Evolutionary conservation across 2,113 vertebrate genomes (phyloP).

Genomic region (Sialia sialis): DNA sequence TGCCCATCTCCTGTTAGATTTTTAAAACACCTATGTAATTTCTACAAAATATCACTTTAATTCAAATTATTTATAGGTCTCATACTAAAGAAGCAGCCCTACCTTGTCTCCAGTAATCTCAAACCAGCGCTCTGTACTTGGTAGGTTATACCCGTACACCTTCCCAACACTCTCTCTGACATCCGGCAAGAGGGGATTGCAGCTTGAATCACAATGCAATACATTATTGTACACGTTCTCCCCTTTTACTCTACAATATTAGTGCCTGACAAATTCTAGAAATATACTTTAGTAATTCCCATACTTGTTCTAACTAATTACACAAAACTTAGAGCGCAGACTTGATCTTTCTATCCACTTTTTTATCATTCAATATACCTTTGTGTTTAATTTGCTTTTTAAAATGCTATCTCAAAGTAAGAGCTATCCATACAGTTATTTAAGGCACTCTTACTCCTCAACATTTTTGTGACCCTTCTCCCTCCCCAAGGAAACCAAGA

Average conservation of each 20-base stretch:
- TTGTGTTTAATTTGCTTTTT: neutral
- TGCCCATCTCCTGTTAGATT: slow-evolving; percentile 63
- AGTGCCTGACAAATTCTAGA: neutral
- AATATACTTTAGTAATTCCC: neutral
- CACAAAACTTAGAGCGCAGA: neutral
- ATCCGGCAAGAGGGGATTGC: neutral
- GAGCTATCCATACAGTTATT: neutral
- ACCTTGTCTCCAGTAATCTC: slow-evolving; percentile 70
- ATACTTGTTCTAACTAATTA: neutral
- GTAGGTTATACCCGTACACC: slow-evolving; percentile 69
- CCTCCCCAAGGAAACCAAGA: neutral
- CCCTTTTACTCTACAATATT: neutral
- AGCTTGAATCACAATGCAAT: neutral
- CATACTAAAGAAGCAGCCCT: neutral
- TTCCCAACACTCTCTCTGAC: slow-evolving; percentile 58
- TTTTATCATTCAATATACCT: neutral
- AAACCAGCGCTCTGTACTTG: slow-evolving; percentile 20
- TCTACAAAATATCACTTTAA: neutral
- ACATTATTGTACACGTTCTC: neutral
- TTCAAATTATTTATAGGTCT: neutral
- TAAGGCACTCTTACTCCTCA: neutral
- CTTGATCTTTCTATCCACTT: neutral
- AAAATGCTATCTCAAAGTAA: neutral
- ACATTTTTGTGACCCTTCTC: neutral
- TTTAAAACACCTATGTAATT: neutral